A percentile compares a stretch with the other conserved stretches of the same genome.
Evolutionary conservation across 2,888 invertebrate species (phyloP).

Genomic region (Metalampra italica): DNA sequence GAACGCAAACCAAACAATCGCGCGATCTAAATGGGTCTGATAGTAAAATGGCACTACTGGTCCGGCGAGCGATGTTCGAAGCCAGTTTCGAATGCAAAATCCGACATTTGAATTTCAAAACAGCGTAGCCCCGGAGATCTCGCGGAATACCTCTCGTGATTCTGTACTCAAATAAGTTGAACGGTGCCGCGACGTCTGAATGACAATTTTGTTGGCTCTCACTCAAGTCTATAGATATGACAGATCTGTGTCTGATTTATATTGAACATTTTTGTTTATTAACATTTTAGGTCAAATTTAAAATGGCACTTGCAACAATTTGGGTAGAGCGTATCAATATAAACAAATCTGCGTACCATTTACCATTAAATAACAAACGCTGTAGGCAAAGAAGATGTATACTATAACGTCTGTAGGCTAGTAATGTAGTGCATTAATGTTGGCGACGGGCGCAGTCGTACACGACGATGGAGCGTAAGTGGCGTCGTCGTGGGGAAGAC

Average conservation of each 20-base stretch:
- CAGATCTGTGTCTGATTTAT: conserved; percentile 13
- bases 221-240: no score
- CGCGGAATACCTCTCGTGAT: conserved; percentile 54
- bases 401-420: no score
- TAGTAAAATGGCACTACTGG: conserved; percentile 35
- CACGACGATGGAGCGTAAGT: no score
- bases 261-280: not conserved
- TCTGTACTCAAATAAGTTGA: conserved; percentile 57
- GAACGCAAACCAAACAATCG: conserved; percentile 21
- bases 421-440: no score
- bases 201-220: conserved; percentile 52
- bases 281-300: no score
- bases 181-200: conserved; percentile 49
- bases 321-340: no score
- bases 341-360: no score
- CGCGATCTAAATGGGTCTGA: conserved; percentile 34
- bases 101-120: conserved; percentile 75
- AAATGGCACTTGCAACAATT: no score
- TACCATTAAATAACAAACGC: no score
- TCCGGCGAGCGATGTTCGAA: conserved; percentile 45
- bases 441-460: no score
- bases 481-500: no score
- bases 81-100: conserved; percentile 71
- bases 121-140: conserved; percentile 43
- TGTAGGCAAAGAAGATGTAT: no score